Conservation (phyloP, 2,888 invertebrate genomes). For the Osedax frankpressi region DNA sequence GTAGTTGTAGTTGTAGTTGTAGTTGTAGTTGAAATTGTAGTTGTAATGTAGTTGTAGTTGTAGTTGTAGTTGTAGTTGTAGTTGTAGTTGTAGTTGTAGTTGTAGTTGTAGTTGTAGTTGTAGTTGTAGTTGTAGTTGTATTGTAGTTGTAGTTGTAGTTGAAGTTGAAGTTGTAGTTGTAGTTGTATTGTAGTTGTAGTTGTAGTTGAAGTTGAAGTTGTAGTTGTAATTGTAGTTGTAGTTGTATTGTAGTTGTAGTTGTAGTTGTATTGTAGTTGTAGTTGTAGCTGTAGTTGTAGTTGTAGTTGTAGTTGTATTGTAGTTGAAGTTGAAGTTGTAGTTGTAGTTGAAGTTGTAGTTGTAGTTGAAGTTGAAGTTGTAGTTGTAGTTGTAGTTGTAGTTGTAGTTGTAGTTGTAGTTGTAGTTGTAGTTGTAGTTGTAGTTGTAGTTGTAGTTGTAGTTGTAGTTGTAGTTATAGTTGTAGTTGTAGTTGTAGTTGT, state of each 20-base stretch:
- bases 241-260: too few relatives aligned
- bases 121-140: slow-evolving; percentile 5
- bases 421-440: background rate
- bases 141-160: background rate
- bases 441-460: background rate
- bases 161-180: slow-evolving; percentile 13
- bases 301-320: too few relatives aligned
- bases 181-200: too few relatives aligned
- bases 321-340: too few relatives aligned
- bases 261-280: too few relatives aligned
- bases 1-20: background rate
- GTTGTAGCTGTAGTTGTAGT: too few relatives aligned
- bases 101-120: slow-evolving; percentile 7
- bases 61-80: background rate
- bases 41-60: background rate
- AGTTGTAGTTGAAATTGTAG: background rate
- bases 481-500: background rate
- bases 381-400: background rate
- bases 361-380: background rate
- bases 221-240: too few relatives aligned
- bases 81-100: background rate
- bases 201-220: too few relatives aligned
- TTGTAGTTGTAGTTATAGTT: background rate
- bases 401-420: background rate
- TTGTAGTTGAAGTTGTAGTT: slow-evolving; percentile 11